Evolutionary conservation across 2,113 vertebrate genomes (phyloP).

Genomic region (Lycocorax pyrrhopterus): DNA sequence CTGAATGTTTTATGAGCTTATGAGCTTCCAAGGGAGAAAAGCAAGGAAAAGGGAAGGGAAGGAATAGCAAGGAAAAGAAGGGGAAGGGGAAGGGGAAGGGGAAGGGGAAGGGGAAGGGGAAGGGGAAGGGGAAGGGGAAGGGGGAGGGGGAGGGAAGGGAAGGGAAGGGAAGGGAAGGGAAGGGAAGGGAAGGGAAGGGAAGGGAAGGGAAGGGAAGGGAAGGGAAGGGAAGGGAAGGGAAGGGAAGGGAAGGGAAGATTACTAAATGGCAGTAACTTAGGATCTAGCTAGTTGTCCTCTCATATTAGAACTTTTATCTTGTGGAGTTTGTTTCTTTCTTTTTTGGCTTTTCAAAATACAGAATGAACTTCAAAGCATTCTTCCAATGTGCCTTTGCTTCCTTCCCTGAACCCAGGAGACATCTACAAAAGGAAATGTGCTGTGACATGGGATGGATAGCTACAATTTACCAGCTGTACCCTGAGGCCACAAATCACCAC

Average conservation of each 20-base stretch:
- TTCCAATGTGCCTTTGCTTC: background rate
- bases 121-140: background rate
- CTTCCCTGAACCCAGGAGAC: background rate
- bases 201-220: too few relatives aligned
- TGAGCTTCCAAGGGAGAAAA: background rate
- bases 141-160: background rate
- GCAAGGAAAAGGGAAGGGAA: background rate
- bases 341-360: background rate
- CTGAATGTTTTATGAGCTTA: background rate
- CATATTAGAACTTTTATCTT: background rate
- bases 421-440: background rate
- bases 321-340: background rate
- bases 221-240: background rate
- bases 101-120: too few relatives aligned
- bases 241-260: background rate
- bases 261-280: background rate
- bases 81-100: too few relatives aligned
- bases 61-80: too few relatives aligned
- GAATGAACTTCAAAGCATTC: background rate
- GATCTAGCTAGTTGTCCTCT: background rate
- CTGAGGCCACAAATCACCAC: background rate
- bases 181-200: background rate
- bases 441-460: background rate
- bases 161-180: background rate
- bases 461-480: background rate